Percentiles rank a stretch among this genome's conserved stretches.
These are phyloP conservation scores for Eristalis intricaria DNA, from an alignment of 2,888 invertebrate genomes.

Conservation along the genomic window DNA sequence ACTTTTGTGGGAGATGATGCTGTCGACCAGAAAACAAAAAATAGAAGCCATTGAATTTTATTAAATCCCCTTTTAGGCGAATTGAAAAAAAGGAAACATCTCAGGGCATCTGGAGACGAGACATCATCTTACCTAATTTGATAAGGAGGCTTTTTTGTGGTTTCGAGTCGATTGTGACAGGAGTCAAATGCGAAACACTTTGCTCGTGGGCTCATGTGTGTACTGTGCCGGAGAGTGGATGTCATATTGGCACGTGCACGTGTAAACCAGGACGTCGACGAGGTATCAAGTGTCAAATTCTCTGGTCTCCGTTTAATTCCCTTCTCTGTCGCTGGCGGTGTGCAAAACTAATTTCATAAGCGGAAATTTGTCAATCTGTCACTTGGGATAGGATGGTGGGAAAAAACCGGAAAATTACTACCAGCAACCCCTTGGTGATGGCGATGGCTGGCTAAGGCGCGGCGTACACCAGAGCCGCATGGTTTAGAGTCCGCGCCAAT, in stretches of 20 bases:
- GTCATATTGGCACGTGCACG: constrained; percentile 68
- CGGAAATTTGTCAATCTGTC: constrained; percentile 65
- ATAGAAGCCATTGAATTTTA: constrained; percentile 64
- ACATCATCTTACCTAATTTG: constrained; percentile 69
- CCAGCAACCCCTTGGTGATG: constrained; percentile 16
- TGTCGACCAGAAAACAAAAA: constrained; percentile 50
- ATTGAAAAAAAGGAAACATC: constrained; percentile 62
- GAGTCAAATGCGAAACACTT: constrained; percentile 63
- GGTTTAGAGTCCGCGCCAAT: constrained; percentile 47
- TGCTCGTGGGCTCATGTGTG: constrained; percentile 59
- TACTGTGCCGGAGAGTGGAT: constrained; percentile 20
- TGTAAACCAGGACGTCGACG: constrained; percentile 74
- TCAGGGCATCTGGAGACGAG: constrained; percentile 53
- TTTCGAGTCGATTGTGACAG: constrained; percentile 65
- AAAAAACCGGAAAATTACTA: constrained; percentile 51
- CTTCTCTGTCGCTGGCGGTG: neutral
- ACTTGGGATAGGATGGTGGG: constrained; percentile 47
- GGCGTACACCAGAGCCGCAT: constrained; percentile 8
- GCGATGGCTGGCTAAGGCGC: neutral
- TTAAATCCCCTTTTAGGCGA: constrained; percentile 71
- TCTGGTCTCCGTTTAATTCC: constrained; percentile 68
- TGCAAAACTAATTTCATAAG: constrained; percentile 61
- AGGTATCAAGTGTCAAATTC: constrained; percentile 79
- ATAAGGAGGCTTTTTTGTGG: constrained; percentile 70
- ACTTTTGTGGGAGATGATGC: constrained; percentile 54